Percentiles rank a stretch among this genome's conserved stretches.
These are phyloP conservation scores for Pelodytes ibericus DNA, from an alignment of 2,797 vertebrate genomes.

Conservation along the genomic window DNA sequence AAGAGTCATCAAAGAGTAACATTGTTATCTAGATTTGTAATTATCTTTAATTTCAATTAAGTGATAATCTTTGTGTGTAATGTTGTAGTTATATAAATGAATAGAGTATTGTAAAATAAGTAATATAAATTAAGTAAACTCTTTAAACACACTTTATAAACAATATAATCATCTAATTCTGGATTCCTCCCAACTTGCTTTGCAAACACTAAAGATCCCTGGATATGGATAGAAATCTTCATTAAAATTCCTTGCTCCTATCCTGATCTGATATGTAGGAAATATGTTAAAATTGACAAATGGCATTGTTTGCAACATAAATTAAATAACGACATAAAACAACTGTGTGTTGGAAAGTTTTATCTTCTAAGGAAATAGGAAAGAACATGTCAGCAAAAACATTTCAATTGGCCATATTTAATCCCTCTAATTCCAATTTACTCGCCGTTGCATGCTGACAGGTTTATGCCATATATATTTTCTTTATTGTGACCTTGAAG, in stretches of 20 bases:
- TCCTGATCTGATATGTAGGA: not conserved
- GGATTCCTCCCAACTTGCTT: not conserved
- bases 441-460: not conserved
- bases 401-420: not conserved
- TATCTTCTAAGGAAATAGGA: conserved; percentile 5
- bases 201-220: not conserved
- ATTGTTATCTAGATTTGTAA: no score
- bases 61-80: no score
- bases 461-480: not conserved
- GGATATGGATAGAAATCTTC: not conserved
- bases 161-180: not conserved
- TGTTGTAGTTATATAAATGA: no score
- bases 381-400: not conserved
- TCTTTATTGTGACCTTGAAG: not conserved
- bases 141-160: no score
- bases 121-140: no score
- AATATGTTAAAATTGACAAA: conserved; percentile 17
- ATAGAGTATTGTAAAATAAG: no score
- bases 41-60: no score
- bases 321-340: conserved; percentile 21
- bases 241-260: conserved; percentile 15
- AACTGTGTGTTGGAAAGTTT: conserved; percentile 5
- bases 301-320: conserved; percentile 24
- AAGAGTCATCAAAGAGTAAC: no score
- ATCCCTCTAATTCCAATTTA: no score